A percentile compares a stretch with the other conserved stretches of the same genome.
Conservation (phyloP, 2,113 vertebrate genomes). For the Ranitomeya imitator region DNA sequence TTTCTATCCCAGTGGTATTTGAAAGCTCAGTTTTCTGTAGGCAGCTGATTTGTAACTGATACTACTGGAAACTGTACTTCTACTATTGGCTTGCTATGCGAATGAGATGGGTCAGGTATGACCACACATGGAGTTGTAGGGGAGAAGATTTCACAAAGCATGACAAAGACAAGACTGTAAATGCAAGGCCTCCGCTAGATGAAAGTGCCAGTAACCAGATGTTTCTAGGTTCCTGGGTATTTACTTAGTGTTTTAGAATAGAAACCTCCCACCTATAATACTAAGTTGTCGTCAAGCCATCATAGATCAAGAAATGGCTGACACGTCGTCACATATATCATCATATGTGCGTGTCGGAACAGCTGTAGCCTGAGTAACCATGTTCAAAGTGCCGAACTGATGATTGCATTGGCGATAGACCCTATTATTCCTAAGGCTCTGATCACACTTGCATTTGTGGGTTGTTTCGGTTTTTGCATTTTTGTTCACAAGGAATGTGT, state of each 20-base stretch:
- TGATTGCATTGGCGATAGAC: background rate
- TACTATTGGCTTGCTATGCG: background rate
- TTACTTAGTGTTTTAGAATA: background rate
- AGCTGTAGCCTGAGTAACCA: background rate
- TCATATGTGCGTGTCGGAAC: background rate
- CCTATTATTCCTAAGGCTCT: background rate
- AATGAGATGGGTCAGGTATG: conserved; percentile 1
- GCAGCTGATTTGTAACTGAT: too few relatives aligned
- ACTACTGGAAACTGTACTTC: background rate
- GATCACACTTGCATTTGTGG: background rate
- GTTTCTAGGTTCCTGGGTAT: conserved; percentile 8
- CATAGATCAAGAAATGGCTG: background rate
- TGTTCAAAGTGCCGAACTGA: background rate
- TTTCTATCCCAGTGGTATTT: conserved; percentile 10
- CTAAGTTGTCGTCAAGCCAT: background rate
- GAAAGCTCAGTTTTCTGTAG: background rate
- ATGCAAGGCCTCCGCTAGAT: background rate
- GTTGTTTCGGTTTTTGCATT: background rate
- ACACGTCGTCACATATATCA: background rate
- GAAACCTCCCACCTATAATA: background rate
- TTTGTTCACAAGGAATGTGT: background rate
- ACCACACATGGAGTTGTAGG: conserved; percentile 28
- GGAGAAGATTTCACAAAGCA: background rate
- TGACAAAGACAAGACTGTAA: background rate
- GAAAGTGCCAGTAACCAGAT: background rate